These are phyloP conservation scores for Epinephelus moara DNA, from an alignment of 2,113 vertebrate genomes.

Conservation along the genomic window DNA sequence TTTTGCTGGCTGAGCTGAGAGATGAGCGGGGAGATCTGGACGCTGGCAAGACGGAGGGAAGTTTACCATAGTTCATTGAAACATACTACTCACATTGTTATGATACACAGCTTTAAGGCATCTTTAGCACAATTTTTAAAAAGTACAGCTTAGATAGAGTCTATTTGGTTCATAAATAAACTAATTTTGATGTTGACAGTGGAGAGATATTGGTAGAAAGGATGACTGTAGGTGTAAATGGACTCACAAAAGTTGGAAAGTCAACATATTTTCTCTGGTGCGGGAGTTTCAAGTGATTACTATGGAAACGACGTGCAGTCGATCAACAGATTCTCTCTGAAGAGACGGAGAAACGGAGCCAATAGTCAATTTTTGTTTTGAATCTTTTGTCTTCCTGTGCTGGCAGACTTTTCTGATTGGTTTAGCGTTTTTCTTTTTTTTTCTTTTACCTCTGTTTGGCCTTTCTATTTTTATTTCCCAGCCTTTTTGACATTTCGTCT, in stretches of 20 bases:
- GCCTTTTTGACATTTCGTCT: conserved; percentile 60
- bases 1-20: too few species aligned
- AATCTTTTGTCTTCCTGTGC: background rate
- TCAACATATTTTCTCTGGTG: background rate
- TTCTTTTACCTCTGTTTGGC: background rate
- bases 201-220: too few species aligned
- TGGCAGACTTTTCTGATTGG: conserved; percentile 14
- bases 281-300: background rate
- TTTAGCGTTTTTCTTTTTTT: background rate
- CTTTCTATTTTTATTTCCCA: conserved; percentile 26
- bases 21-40: too few species aligned
- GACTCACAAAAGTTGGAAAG: background rate
- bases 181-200: background rate
- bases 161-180: background rate
- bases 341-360: background rate
- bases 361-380: conserved; percentile 10
- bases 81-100: too few species aligned
- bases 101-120: too few species aligned
- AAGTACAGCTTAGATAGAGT: background rate
- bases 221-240: background rate
- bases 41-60: too few species aligned
- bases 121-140: background rate
- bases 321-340: background rate
- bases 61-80: too few species aligned
- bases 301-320: background rate